These are phyloP conservation scores for Gryllus longicercus DNA, from an alignment of 2,888 invertebrate species.

Conservation along the genomic window DNA sequence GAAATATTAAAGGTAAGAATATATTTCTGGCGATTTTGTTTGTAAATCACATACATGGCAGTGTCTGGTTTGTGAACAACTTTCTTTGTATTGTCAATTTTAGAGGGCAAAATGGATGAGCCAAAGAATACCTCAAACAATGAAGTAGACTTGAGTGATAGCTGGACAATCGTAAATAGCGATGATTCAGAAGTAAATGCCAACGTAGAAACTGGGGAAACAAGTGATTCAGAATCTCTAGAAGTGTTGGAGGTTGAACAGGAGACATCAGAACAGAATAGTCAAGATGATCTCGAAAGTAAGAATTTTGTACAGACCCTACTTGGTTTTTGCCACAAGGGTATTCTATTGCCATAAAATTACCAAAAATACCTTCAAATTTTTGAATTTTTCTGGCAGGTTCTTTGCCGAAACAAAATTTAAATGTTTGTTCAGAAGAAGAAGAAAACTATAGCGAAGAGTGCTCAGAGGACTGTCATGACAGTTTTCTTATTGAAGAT, in stretches of 20 bases:
- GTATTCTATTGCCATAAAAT: not conserved
- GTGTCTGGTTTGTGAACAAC: too few relatives aligned
- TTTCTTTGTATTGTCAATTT: not conserved
- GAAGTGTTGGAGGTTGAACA: slow-evolving; percentile 29
- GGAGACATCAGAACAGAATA: not conserved
- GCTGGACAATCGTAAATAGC: slow-evolving; percentile 23
- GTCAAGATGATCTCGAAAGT: not conserved
- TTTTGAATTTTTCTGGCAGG: not conserved
- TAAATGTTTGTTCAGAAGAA: not conserved
- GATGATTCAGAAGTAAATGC: slow-evolving; percentile 20
- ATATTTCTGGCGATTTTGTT: too few relatives aligned
- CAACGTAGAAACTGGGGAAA: slow-evolving; percentile 18
- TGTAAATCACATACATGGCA: too few relatives aligned
- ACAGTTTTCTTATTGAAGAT: not conserved
- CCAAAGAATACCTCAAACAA: slow-evolving; percentile 1
- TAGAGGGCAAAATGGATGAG: slow-evolving; percentile 20
- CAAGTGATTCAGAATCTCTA: slow-evolving; percentile 29
- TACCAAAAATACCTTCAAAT: not conserved
- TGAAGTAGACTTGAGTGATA: slow-evolving; percentile 25
- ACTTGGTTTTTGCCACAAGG: not conserved
- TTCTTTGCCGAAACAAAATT: too few relatives aligned
- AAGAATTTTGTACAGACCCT: not conserved
- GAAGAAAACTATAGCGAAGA: not conserved
- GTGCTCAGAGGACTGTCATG: not conserved
- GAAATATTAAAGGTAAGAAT: too few relatives aligned